These are phyloP conservation scores for Nyctibius grandis DNA, from an alignment of 2,797 vertebrate species.

Conservation along the genomic window DNA sequence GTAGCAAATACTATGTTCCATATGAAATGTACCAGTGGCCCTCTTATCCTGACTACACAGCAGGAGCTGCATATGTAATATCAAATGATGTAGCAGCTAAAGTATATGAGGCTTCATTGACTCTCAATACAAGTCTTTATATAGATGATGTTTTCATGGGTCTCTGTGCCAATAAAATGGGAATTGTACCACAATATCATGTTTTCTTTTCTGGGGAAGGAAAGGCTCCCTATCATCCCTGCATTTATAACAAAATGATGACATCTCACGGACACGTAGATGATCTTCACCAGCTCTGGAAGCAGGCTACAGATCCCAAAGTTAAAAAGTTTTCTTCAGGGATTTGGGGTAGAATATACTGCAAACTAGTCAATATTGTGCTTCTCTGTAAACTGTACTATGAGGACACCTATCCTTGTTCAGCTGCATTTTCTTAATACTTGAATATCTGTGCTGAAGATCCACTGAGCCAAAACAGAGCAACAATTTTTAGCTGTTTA, in stretches of 20 bases:
- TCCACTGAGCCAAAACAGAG: conserved; percentile 70
- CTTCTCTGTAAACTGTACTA: conserved; percentile 83
- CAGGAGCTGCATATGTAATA: conserved; percentile 89
- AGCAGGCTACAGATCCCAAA: conserved; percentile 76
- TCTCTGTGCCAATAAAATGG: conserved; percentile 88
- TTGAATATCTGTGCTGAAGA: conserved; percentile 64
- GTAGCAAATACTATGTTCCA: conserved; percentile 89
- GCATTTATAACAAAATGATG: conserved; percentile 92
- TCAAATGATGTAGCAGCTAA: conserved; percentile 86
- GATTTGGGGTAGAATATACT: conserved; percentile 81
- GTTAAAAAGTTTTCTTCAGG: conserved; percentile 74
- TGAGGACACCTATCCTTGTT: conserved; percentile 83
- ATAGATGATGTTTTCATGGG: conserved; percentile 98
- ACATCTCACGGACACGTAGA: conserved; percentile 88
- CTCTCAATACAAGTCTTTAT: conserved; percentile 87
- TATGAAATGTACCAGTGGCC: conserved; percentile 89
- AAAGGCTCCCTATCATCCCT: conserved; percentile 87
- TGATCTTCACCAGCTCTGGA: conserved; percentile 85
- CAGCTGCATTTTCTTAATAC: conserved; percentile 84
- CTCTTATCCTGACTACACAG: conserved; percentile 92
- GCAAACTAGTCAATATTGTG: conserved; percentile 80
- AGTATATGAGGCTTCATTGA: conserved; percentile 83
- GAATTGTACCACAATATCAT: conserved; percentile 84
- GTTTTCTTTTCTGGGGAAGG: conserved; percentile 90
- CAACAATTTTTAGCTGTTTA: conserved; percentile 32